Evolutionary conservation across 2,113 vertebrate genomes (phyloP).

Genomic region (Otus sunia): DNA sequence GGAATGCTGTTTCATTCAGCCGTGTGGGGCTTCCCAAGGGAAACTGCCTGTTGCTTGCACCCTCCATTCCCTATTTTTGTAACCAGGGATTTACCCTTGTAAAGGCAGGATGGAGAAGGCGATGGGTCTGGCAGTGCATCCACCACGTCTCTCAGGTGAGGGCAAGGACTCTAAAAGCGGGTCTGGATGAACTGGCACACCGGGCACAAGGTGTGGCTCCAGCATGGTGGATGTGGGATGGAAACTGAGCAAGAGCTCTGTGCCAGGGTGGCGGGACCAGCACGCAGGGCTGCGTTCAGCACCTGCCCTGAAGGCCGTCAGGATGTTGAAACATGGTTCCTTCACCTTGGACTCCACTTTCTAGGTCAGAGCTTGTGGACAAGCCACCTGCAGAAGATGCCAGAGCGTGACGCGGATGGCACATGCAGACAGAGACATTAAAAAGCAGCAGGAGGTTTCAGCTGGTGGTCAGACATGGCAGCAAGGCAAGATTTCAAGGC

Average conservation of each 20-base stretch:
- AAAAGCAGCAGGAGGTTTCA: neutral
- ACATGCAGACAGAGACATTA: neutral
- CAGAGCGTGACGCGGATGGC: accelerated
- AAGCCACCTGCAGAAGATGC: neutral
- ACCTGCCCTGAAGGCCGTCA: accelerated
- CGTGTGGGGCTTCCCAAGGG: neutral
- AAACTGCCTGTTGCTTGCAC: neutral
- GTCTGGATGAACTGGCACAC: neutral
- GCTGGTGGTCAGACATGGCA: neutral
- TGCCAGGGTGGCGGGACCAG: neutral
- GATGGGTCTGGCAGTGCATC: neutral
- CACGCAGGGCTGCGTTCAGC: accelerated
- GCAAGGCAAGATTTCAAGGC: neutral
- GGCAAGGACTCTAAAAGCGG: neutral
- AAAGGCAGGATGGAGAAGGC: neutral
- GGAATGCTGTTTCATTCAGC: neutral
- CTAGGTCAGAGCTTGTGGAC: neutral
- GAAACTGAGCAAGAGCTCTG: neutral
- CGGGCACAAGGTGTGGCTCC: neutral
- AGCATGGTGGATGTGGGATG: accelerated
- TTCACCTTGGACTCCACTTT: neutral
- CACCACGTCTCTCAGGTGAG: neutral
- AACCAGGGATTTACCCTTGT: neutral
- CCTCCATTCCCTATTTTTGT: neutral
- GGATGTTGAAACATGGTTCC: neutral